phyloP scores from a whole-genome alignment of 2,113 vertebrate species.

The Pachypanchax playfairii region DNA sequence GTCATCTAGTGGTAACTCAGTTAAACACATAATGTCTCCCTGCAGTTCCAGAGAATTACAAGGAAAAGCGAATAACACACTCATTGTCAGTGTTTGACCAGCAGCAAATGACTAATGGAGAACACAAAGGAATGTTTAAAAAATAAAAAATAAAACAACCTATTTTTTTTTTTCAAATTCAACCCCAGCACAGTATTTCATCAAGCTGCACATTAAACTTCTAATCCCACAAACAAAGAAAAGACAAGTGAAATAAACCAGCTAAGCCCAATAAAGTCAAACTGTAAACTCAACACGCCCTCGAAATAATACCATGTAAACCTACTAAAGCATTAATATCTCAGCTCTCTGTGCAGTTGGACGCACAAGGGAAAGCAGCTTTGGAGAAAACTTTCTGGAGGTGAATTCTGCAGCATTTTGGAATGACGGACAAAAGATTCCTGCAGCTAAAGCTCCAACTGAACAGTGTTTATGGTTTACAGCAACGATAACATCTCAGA shows the following conservation, averaged over 20 bases:
- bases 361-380: too few species aligned
- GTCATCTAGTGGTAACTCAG: constrained; percentile 72
- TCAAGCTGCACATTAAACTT: not conserved
- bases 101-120: too few species aligned
- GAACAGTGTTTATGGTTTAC: constrained; percentile 33
- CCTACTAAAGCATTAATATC: constrained; percentile 12
- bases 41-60: constrained; percentile 32
- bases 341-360: constrained; percentile 31
- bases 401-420: constrained; percentile 43
- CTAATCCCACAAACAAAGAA: constrained; percentile 18
- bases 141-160: not conserved
- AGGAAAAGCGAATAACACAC: constrained; percentile 13
- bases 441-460: not conserved
- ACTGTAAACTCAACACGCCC: constrained; percentile 27
- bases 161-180: constrained; percentile 13
- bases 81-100: not conserved
- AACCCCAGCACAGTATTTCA: constrained; percentile 27
- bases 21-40: constrained; percentile 16
- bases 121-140: too few species aligned
- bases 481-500: constrained; percentile 20
- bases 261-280: constrained; percentile 29
- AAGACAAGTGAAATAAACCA: constrained; percentile 32
- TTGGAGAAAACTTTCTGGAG: constrained; percentile 34
- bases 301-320: constrained; percentile 14
- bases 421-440: constrained; percentile 2